A percentile compares a stretch with the other conserved stretches of the same genome.
These are phyloP conservation scores for Cantharis lateralis DNA, from an alignment of 2,888 invertebrate genomes.

Conservation along the genomic window DNA sequence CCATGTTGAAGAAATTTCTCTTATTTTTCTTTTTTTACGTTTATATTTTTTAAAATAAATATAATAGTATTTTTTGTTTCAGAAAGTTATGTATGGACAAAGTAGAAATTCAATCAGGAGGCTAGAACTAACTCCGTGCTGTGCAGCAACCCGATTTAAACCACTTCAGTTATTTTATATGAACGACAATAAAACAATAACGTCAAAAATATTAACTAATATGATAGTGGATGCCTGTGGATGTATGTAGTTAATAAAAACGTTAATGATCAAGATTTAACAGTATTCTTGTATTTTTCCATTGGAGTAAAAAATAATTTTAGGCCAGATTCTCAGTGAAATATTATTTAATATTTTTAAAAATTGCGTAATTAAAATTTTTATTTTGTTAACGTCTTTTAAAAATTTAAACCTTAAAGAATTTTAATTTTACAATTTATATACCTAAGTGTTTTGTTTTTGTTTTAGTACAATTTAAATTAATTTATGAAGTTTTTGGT, in stretches of 20 bases:
- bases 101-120: constrained; percentile 54
- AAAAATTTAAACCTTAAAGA: not conserved
- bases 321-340: not conserved
- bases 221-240: constrained; percentile 93
- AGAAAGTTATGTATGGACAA: constrained; percentile 71
- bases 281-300: constrained; percentile 24
- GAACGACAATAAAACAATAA: constrained; percentile 78
- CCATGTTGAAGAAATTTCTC: too few species aligned
- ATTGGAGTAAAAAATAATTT: not conserved
- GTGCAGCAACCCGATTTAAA: constrained; percentile 82
- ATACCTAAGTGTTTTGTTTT: not conserved
- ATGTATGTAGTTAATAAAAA: constrained; percentile 67
- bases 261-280: constrained; percentile 12
- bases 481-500: not conserved
- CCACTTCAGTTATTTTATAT: constrained; percentile 79
- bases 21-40: too few species aligned
- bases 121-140: constrained; percentile 79
- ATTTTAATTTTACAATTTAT: not conserved
- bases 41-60: too few species aligned
- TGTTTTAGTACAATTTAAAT: constrained; percentile 1
- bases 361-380: not conserved
- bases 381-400: not conserved
- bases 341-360: not conserved
- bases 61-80: too few species aligned
- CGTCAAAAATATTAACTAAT: constrained; percentile 79